These are phyloP conservation scores for Drosophila trichaetosa DNA, from an alignment of 2,888 invertebrate species.

Conservation along the genomic window DNA sequence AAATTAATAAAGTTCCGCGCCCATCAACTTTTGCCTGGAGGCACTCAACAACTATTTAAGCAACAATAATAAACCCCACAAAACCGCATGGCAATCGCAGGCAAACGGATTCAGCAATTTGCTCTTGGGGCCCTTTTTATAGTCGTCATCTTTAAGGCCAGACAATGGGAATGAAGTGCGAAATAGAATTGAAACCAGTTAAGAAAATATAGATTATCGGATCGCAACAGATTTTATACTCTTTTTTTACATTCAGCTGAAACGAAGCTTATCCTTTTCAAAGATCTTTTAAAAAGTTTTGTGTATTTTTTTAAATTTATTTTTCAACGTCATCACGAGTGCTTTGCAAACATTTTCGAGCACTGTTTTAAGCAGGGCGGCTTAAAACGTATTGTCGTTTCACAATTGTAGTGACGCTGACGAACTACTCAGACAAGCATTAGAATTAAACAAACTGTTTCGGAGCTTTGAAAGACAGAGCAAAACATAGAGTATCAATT, in stretches of 20 bases:
- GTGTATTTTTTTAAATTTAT: not conserved
- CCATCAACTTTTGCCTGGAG: constrained; percentile 46
- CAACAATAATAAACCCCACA: constrained; percentile 7
- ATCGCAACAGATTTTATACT: not conserved
- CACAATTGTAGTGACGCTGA: constrained; percentile 42
- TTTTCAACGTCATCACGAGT: constrained; percentile 15
- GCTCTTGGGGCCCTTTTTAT: not conserved
- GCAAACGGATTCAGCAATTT: constrained; percentile 5
- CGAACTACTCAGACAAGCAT: constrained; percentile 47
- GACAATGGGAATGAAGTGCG: not conserved
- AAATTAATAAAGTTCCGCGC: constrained; percentile 76
- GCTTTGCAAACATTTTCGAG: constrained; percentile 1
- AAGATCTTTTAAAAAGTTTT: not conserved
- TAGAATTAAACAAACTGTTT: constrained; percentile 72
- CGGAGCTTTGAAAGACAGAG: constrained; percentile 55
- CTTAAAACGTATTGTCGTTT: constrained; percentile 24
- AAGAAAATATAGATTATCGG: not conserved
- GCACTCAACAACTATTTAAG: constrained; percentile 42
- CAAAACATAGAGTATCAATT: constrained; percentile 9
- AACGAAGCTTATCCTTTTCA: not conserved
- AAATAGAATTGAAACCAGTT: not conserved
- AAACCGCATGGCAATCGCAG: constrained; percentile 15
- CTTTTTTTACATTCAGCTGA: not conserved
- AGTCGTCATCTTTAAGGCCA: constrained; percentile 9
- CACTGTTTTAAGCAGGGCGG: constrained; percentile 35